These are phyloP conservation scores for Leptinotarsa haldemani DNA, from an alignment of 2,888 invertebrate genomes.

Conservation along the genomic window DNA sequence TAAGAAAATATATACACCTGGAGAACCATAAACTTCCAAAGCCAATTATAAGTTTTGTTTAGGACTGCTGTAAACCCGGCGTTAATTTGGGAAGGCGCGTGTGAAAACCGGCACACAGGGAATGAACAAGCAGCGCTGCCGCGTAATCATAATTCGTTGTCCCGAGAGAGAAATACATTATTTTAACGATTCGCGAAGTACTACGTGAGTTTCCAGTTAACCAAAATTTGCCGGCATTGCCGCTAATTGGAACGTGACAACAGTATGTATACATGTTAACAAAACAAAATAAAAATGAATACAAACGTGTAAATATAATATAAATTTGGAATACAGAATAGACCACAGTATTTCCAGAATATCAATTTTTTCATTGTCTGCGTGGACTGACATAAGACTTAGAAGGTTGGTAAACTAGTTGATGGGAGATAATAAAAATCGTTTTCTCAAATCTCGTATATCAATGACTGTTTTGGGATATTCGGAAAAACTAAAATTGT, in stretches of 20 bases:
- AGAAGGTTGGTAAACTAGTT: too few species aligned
- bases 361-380: too few species aligned
- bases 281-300: too few species aligned
- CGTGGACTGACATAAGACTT: too few species aligned
- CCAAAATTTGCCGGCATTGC: conserved; percentile 37
- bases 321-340: too few species aligned
- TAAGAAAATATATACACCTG: conserved; percentile 17
- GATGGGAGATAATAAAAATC: too few species aligned
- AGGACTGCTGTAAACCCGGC: conserved; percentile 30
- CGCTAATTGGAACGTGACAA: neutral
- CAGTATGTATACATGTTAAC: neutral
- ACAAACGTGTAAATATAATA: too few species aligned
- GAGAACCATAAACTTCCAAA: conserved; percentile 36
- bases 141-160: conserved; percentile 60
- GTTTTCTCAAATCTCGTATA: too few species aligned
- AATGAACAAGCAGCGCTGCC: conserved; percentile 35
- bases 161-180: conserved; percentile 61
- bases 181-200: conserved; percentile 55
- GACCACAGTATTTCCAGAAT: too few species aligned
- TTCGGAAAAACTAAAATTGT: too few species aligned
- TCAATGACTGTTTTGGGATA: too few species aligned
- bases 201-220: conserved; percentile 28
- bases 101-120: conserved; percentile 24
- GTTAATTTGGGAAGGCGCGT: conserved; percentile 38
- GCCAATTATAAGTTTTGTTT: conserved; percentile 39